phyloP scores from a whole-genome alignment of 2,888 invertebrate genomes.

The Laothoe populi region DNA sequence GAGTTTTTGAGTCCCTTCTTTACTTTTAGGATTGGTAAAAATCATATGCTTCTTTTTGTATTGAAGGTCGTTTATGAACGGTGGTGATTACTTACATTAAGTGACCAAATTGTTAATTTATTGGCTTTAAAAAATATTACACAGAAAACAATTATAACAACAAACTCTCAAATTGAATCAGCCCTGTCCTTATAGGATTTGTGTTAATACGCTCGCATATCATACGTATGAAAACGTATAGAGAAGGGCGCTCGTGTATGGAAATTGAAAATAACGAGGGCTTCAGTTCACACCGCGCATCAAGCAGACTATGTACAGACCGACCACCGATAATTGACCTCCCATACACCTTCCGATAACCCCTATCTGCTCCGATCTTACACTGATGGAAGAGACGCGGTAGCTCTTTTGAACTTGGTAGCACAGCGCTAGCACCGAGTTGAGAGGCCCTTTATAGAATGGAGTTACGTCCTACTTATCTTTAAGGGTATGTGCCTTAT shows the following conservation, averaged over 20 bases:
- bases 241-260: conserved; percentile 78
- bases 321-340: conserved; percentile 70
- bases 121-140: no score
- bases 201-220: conserved; percentile 76
- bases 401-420: conserved; percentile 68
- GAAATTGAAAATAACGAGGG: conserved; percentile 85
- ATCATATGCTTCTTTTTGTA: no score
- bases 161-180: conserved; percentile 62
- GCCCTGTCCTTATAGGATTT: conserved; percentile 78
- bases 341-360: conserved; percentile 61
- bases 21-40: no score
- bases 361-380: conserved; percentile 65
- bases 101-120: no score
- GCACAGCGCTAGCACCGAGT: conserved; percentile 67
- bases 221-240: conserved; percentile 74
- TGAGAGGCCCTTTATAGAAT: conserved; percentile 82
- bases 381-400: conserved; percentile 61
- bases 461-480: conserved; percentile 84
- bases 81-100: no score
- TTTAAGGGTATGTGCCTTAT: conserved; percentile 81
- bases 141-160: conserved; percentile 51
- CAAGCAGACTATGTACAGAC: conserved; percentile 70
- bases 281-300: conserved; percentile 79
- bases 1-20: no score
- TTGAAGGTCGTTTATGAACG: no score